Conservation (phyloP, 1,140 invertebrate species). For the Matsumurasca onukii region DNA sequence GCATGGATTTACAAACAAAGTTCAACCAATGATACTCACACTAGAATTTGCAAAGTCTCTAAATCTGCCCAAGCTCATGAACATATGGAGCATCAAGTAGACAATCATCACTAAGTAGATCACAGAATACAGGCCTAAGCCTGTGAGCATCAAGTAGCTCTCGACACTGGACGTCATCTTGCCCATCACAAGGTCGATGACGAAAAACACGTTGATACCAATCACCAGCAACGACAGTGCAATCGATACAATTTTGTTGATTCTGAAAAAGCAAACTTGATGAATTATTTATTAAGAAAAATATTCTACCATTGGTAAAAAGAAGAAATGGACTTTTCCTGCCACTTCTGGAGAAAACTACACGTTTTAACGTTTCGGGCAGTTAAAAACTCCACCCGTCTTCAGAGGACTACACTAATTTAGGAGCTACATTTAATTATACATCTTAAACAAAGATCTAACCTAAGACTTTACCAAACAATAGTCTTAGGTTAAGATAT, state of each 20-base stretch:
- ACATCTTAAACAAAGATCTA: too few species aligned
- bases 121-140: slow-evolving; percentile 34
- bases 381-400: too few species aligned
- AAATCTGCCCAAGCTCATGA: slow-evolving; percentile 62
- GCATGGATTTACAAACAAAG: too few species aligned
- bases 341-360: too few species aligned
- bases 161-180: slow-evolving; percentile 10
- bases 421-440: too few species aligned
- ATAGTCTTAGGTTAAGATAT: slow-evolving; percentile 15
- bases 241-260: slow-evolving; percentile 3
- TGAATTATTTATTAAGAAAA: neutral
- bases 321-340: too few species aligned
- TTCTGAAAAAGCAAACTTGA: neutral
- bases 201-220: slow-evolving; percentile 9
- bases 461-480: too few species aligned
- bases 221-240: neutral
- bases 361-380: too few species aligned
- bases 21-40: too few species aligned
- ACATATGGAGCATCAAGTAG: slow-evolving; percentile 60
- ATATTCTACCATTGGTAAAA: neutral
- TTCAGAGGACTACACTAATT: too few species aligned
- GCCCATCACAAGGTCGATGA: neutral
- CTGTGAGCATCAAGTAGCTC: slow-evolving; percentile 21
- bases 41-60: slow-evolving; percentile 34
- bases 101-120: slow-evolving; percentile 40